phyloP scores from a whole-genome alignment of 92 coral and sea anemone species.

The Epizoanthus stellaris region DNA sequence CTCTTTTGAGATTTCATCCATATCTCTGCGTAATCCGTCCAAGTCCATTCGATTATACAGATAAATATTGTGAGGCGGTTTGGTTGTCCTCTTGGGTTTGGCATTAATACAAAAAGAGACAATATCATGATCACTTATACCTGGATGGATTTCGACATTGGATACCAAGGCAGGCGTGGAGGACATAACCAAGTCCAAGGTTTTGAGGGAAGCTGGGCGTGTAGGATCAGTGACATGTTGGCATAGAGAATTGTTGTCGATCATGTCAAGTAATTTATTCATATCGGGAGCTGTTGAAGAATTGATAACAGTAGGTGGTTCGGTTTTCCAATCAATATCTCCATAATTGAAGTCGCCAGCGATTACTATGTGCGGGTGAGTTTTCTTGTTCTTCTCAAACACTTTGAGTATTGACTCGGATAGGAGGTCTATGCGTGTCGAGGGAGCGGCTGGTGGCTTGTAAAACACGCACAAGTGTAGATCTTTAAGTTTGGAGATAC shows the following conservation, averaged over 20 bases:
- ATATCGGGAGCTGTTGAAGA: slow-evolving; percentile 26
- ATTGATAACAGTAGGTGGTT: slow-evolving; percentile 15
- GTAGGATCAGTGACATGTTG: slow-evolving; percentile 24
- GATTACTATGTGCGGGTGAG: slow-evolving; percentile 20
- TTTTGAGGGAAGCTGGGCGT: slow-evolving; percentile 34
- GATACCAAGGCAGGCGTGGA: slow-evolving; percentile 18
- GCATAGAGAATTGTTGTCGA: slow-evolving; percentile 7
- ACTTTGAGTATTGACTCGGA: slow-evolving; percentile 11
- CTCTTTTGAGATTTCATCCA: no score
- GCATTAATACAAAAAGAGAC: slow-evolving; percentile 11
- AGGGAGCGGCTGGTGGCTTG: slow-evolving; percentile 59
- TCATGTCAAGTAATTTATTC: slow-evolving; percentile 20
- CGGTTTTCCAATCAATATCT: slow-evolving; percentile 11
- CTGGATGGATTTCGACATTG: slow-evolving; percentile 7
- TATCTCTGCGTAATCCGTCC: not conserved
- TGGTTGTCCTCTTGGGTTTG: slow-evolving; percentile 30
- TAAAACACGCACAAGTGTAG: slow-evolving; percentile 46
- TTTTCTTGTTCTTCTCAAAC: slow-evolving; percentile 27
- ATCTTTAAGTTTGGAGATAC: slow-evolving; percentile 48
- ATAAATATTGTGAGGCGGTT: slow-evolving; percentile 10
- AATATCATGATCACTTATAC: slow-evolving; percentile 25
- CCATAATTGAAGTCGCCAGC: slow-evolving; percentile 1
- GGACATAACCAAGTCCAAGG: slow-evolving; percentile 16
- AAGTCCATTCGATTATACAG: slow-evolving; percentile 18
- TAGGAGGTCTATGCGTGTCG: slow-evolving; percentile 45